Percentiles rank a stretch among this genome's conserved stretches.
phyloP scores from a whole-genome alignment of 2,888 invertebrate genomes.

The Xanthorhoe designata region DNA sequence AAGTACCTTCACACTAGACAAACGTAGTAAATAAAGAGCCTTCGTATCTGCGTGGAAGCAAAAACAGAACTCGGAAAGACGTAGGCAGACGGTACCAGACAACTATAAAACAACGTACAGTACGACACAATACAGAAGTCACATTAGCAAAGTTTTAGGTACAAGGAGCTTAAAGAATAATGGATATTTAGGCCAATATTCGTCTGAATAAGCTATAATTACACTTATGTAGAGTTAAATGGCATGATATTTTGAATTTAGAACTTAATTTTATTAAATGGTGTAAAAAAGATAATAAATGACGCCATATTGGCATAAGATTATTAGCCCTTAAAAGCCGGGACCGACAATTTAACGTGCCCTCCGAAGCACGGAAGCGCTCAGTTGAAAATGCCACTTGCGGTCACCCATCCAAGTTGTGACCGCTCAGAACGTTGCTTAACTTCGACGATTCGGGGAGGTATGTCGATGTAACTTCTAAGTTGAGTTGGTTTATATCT shows the following conservation, averaged over 20 bases:
- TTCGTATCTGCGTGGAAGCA: constrained; percentile 25
- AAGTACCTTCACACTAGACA: background rate
- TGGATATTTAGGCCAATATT: background rate
- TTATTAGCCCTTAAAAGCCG: no score
- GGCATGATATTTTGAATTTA: no score
- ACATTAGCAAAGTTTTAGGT: background rate
- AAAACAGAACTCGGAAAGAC: constrained; percentile 30
- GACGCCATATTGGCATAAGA: no score
- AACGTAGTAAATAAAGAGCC: constrained; percentile 16
- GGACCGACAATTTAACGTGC: no score
- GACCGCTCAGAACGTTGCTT: no score
- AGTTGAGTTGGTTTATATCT: background rate
- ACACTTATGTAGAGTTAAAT: background rate
- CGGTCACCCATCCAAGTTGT: no score
- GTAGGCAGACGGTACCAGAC: constrained; percentile 18
- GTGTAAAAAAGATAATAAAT: no score
- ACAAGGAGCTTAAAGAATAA: background rate
- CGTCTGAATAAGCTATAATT: background rate
- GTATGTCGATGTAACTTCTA: background rate
- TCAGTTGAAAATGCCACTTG: no score
- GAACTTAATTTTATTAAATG: no score
- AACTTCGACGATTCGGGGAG: background rate
- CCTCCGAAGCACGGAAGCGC: no score
- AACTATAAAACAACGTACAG: constrained; percentile 25
- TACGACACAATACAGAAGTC: background rate